phyloP scores from a whole-genome alignment of 2,888 invertebrate species.

The Ethmia dodecea region DNA sequence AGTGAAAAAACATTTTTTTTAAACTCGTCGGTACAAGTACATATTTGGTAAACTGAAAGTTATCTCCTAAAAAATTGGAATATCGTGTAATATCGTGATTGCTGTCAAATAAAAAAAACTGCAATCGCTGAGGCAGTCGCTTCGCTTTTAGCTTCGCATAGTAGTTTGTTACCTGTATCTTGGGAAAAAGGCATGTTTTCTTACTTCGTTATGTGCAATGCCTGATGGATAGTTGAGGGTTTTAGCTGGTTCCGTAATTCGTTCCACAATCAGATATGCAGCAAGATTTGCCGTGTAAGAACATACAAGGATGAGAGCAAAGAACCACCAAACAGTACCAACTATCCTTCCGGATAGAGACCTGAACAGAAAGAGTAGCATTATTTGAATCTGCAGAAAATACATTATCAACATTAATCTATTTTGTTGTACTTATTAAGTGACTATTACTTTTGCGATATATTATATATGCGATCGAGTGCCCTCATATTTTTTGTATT shows the following conservation, averaged over 20 bases:
- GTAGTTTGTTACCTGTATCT: constrained; percentile 49
- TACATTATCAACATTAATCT: no score
- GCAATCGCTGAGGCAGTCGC: constrained; percentile 42
- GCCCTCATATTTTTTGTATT: no score
- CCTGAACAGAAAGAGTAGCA: constrained; percentile 46
- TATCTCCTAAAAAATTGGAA: no score
- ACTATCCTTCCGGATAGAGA: constrained; percentile 96
- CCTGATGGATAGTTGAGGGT: constrained; percentile 93
- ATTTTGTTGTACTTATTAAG: no score
- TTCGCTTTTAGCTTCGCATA: constrained; percentile 27
- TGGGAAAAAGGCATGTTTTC: constrained; percentile 44
- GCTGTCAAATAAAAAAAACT: no score
- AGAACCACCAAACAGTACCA: constrained; percentile 99
- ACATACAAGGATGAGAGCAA: constrained; percentile 97
- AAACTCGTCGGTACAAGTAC: no score
- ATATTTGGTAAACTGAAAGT: no score
- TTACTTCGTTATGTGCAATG: constrained; percentile 94
- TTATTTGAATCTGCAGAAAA: background rate
- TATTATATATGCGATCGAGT: no score
- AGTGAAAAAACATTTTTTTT: no score
- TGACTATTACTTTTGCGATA: no score
- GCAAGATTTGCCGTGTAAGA: constrained; percentile 99
- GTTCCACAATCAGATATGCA: constrained; percentile 97
- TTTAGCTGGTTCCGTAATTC: constrained; percentile 90
- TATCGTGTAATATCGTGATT: no score